These are phyloP conservation scores for Mormyrus proboscirostris DNA, from an alignment of 2,797 vertebrate species.

Conservation along the genomic window DNA sequence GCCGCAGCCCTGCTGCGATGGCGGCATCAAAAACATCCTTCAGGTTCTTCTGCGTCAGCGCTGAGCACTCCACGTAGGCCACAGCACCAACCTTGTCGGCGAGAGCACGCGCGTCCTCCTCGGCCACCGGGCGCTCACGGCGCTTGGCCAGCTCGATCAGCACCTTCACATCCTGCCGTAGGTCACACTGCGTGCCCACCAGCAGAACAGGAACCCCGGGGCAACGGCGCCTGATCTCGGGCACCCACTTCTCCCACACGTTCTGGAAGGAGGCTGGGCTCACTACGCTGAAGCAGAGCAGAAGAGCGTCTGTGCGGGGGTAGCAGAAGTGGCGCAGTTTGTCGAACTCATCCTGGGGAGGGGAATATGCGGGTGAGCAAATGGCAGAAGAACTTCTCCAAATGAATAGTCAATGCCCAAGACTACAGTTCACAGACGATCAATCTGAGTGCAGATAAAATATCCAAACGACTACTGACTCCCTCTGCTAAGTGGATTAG, in stretches of 20 bases:
- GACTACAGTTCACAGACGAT: neutral
- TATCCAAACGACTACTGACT: neutral
- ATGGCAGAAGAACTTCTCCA: neutral
- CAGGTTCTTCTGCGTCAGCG: constrained; percentile 79
- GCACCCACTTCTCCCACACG: constrained; percentile 76
- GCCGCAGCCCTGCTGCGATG: constrained; percentile 65
- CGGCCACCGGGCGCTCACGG: constrained; percentile 63
- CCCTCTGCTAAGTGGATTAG: constrained; percentile 6
- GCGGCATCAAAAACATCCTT: constrained; percentile 80
- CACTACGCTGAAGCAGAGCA: constrained; percentile 81
- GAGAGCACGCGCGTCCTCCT: constrained; percentile 64
- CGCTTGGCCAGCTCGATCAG: constrained; percentile 69
- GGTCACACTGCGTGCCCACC: constrained; percentile 80
- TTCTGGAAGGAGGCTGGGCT: constrained; percentile 78
- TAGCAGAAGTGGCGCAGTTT: constrained; percentile 80
- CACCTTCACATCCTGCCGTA: constrained; percentile 77
- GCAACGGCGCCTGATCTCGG: constrained; percentile 71
- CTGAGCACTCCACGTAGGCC: constrained; percentile 73
- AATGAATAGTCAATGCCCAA: neutral
- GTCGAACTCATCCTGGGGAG: constrained; percentile 73
- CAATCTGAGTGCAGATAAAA: neutral
- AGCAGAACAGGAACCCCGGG: constrained; percentile 69
- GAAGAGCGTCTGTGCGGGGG: constrained; percentile 68
- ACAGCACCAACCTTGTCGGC: constrained; percentile 67
- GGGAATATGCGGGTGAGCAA: neutral